These are phyloP conservation scores for Drosophila prosaltans DNA, from an alignment of 1,140 invertebrate genomes.

Conservation along the genomic window DNA sequence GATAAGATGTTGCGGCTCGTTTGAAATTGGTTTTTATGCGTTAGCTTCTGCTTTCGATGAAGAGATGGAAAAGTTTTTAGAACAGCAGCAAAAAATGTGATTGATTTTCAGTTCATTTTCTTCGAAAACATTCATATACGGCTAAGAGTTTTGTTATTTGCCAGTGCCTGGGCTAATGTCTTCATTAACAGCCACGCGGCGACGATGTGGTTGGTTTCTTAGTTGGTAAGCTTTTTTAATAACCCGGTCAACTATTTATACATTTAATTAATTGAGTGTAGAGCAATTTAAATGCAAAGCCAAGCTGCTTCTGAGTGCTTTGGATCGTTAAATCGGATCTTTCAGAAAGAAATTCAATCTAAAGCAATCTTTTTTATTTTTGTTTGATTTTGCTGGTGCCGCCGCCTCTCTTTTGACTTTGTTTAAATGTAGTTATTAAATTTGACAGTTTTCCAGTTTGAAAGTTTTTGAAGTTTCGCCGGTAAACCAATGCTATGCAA, in stretches of 20 bases:
- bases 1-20: conserved; percentile 75
- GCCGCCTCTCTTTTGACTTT: conserved; percentile 29
- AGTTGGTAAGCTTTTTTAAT: conserved; percentile 75
- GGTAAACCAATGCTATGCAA: not conserved
- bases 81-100: conserved; percentile 2
- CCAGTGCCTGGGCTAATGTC: conserved; percentile 56
- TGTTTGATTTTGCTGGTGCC: not conserved
- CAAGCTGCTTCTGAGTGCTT: conserved; percentile 61
- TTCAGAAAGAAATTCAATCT: conserved; percentile 65
- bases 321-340: conserved; percentile 60
- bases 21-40: conserved; percentile 51
- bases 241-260: conserved; percentile 49
- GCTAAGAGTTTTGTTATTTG: conserved; percentile 73
- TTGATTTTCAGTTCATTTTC: not conserved
- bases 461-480: conserved; percentile 55
- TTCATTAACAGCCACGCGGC: conserved; percentile 53
- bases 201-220: conserved; percentile 22
- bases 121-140: conserved; percentile 28
- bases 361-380: conserved; percentile 39
- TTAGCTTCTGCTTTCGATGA: conserved; percentile 4
- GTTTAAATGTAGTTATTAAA: conserved; percentile 78
- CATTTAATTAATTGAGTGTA: conserved; percentile 68
- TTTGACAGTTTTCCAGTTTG: conserved; percentile 75
- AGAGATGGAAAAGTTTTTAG: not conserved
- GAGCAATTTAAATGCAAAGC: conserved; percentile 71